Base-by-base conservation (phyloP, 2,888 invertebrate genomes). In the Drosophila stalkeri region DNA sequence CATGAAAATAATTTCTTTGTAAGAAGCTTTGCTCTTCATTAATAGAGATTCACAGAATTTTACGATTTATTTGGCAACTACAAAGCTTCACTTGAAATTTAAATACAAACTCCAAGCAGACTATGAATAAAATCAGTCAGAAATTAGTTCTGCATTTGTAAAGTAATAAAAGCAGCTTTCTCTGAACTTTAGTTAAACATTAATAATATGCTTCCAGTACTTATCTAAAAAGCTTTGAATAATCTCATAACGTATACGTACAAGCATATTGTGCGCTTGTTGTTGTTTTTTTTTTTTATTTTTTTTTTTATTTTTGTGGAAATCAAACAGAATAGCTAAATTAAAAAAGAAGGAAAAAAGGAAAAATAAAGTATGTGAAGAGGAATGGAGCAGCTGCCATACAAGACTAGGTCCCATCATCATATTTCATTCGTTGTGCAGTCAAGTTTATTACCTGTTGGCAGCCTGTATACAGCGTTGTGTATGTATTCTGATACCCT, bases 381-480 rank as follows among this genome's bases (percentile, higher is more conserved):
- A 37, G 31, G 16, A 20, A n/a, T 23, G 35, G 18, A 37, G 14
- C 75, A 72, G 39, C 61, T 76, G 75, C 11, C 41, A 33, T 46
- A 46, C 27, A 1, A 33, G 35, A 23, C 33, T 52, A 49, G 46
- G 11, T 41, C 46, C 27, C 57, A 59, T 52, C 64, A 43, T 62
- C 61, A 62, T 52, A 55, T 60, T 60, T 66, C 63, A 72, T 43
- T 23, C 44, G 12, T 44, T 20, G 51, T 18, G 44, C 47, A 52
- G 56, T 67, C 61, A 67, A 66, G 73, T 63, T 64, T 66, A 61
- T 77, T 72, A 64, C 75, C 75, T 66, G 27, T 57, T 72, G 72
- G 64, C 66, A 51, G 66, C 56, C 20, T 72, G 52, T 31, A 20
- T 35, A 47, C 47, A 39, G 18, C 18, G 41, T 16, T 16, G 20